Conservation (phyloP, 2,888 invertebrate genomes). For the Hypercompe scribonia region DNA sequence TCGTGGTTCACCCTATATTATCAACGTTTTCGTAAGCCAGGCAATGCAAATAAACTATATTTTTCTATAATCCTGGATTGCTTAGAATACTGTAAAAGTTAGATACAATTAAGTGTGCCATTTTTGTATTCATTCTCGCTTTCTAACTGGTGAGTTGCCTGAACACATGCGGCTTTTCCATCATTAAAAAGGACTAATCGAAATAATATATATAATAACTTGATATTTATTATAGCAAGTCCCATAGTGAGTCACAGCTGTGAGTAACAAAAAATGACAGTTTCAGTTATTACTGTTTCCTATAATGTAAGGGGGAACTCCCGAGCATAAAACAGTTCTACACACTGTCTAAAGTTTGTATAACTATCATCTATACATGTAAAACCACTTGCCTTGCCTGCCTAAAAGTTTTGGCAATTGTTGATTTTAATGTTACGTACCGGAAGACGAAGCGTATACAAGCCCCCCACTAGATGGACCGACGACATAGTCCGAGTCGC, state of each 20-base stretch:
- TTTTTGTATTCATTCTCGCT: background rate
- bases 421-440: no score
- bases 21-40: no score
- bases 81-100: no score
- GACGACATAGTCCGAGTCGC: no score
- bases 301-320: background rate
- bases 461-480: no score
- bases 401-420: no score
- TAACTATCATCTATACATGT: background rate
- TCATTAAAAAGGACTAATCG: background rate
- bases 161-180: background rate
- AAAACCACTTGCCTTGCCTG: no score
- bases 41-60: no score
- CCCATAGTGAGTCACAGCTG: background rate
- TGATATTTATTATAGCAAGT: background rate
- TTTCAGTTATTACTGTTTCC: background rate
- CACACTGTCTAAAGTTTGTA: background rate
- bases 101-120: background rate
- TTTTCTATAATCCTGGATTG: no score
- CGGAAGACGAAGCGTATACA: no score
- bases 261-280: background rate
- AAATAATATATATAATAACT: background rate
- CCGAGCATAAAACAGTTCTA: background rate
- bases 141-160: background rate
- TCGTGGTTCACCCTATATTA: no score